Conservation (phyloP, 2,797 vertebrate species). For the Sylvia borin region DNA sequence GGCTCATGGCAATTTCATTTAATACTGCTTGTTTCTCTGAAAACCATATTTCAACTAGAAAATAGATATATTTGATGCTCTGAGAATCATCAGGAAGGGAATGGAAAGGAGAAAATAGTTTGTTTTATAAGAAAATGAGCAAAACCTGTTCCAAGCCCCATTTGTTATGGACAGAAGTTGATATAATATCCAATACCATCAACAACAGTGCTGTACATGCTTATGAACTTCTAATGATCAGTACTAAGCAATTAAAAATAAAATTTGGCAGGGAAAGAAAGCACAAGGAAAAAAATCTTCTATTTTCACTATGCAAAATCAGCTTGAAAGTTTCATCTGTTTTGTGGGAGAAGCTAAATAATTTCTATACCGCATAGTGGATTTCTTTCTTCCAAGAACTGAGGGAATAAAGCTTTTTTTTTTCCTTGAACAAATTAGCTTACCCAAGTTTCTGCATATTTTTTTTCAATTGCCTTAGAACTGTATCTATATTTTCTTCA, state of each 20-base stretch:
- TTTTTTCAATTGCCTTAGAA: background rate
- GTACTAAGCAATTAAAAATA: background rate
- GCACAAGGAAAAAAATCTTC: background rate
- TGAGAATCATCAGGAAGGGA: background rate
- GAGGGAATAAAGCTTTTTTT: background rate
- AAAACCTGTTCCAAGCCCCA: background rate
- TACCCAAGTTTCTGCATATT: background rate
- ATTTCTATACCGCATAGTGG: background rate
- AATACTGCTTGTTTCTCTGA: background rate
- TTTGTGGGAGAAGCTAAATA: background rate
- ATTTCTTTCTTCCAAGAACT: background rate
- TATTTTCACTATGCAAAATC: background rate
- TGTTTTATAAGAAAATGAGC: background rate
- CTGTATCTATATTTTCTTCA: background rate
- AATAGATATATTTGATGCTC: background rate
- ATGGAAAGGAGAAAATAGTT: background rate
- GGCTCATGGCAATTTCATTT: background rate
- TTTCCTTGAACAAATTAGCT: background rate
- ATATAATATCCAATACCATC: background rate
- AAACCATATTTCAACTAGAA: background rate
- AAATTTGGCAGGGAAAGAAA: background rate
- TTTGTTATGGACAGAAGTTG: background rate
- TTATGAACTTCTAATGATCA: background rate
- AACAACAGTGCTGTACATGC: background rate
- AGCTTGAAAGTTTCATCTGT: background rate